Conservation (phyloP, 2,888 invertebrate genomes). For the Cosmia trapezina region DNA sequence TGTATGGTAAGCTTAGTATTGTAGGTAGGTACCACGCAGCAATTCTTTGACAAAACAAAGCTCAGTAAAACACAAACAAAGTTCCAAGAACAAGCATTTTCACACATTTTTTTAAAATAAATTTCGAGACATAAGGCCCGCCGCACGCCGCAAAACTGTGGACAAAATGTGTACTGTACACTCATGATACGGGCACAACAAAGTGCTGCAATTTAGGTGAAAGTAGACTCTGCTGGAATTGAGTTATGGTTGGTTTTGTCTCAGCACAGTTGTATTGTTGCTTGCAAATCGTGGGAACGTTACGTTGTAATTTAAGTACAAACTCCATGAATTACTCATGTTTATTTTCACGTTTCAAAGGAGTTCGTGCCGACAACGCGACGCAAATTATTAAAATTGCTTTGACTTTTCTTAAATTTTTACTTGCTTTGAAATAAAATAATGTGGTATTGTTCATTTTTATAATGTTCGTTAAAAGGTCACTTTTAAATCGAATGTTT, state of each 20-base stretch:
- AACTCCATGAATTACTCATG: constrained; percentile 57
- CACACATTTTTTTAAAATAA: constrained; percentile 18
- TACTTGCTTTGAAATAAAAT: constrained; percentile 8
- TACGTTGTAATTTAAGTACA: constrained; percentile 52
- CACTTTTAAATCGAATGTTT: constrained; percentile 30
- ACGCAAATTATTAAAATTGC: constrained; percentile 42
- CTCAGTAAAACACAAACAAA: constrained; percentile 6
- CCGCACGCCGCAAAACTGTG: constrained; percentile 59
- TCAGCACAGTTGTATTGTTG: constrained; percentile 13
- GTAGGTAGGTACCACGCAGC: neutral
- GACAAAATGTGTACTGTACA: constrained; percentile 42
- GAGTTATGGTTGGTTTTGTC: constrained; percentile 29
- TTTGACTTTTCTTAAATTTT: constrained; percentile 32
- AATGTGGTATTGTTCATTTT: constrained; percentile 11
- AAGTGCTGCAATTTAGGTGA: neutral
- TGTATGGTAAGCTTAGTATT: neutral
- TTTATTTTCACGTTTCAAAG: constrained; percentile 57
- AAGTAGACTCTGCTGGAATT: neutral
- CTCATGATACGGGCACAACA: constrained; percentile 35
- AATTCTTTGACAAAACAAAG: constrained; percentile 18
- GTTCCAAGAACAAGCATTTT: constrained; percentile 24
- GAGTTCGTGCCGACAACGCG: constrained; percentile 48
- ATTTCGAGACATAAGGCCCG: constrained; percentile 25
- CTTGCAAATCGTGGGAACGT: constrained; percentile 39
- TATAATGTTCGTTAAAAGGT: constrained; percentile 4